Evolutionary conservation across 2,888 invertebrate species (phyloP), one percentile per base, ranked within the genome.

Genomic region (Heliconius hortense): DNA sequence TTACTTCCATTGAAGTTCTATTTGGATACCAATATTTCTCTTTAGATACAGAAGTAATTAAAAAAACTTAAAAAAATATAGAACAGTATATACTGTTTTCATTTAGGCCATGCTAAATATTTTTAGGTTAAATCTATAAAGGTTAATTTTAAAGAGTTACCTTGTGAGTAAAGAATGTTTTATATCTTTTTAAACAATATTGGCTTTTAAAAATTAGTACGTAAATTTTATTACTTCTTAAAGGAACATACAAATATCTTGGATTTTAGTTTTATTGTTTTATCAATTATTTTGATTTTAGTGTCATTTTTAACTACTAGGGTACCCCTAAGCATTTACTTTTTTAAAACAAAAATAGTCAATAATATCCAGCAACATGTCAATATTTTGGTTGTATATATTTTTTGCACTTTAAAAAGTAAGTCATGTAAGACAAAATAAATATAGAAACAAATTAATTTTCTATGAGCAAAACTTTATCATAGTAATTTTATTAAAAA

Each of bases 401-500:
- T 60, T 15, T 28, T 60, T 26, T 26, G 13, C 26, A 28, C 15
- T n/a, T 24, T 4, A 11, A 59, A n/a, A 59, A 11, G 59, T 15
- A 60, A 15, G 60, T 60, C 60, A 60, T 24, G 2, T 60, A 56
- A 56, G n/a, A 56, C 56, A 56, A 56, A 31, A 56, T 56, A 63
- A 63, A 63, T 63, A 63, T 31, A 63, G 63, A 31, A 63, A 63
- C 28, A 63, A 63, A n/a, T 35, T 64, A 64, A 31, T 64, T 35
- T 35, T 11, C 21, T 35, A 64, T 64, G 35, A 64, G 63, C 63
- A 35, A 64, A 64, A 35, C 11, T 35, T 64, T 35, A 64, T 35
- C 35, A 35, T 35, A 35, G 35, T 35, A 21, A n/a, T 64, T 39
- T 66, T 39, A 39, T 64, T n/a, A n/a, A n/a, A 64, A 64, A 39